Percentiles rank a stretch among this genome's conserved stretches.
Conservation (phyloP, 2,888 invertebrate species). For the Ornithoptera priamus region DNA sequence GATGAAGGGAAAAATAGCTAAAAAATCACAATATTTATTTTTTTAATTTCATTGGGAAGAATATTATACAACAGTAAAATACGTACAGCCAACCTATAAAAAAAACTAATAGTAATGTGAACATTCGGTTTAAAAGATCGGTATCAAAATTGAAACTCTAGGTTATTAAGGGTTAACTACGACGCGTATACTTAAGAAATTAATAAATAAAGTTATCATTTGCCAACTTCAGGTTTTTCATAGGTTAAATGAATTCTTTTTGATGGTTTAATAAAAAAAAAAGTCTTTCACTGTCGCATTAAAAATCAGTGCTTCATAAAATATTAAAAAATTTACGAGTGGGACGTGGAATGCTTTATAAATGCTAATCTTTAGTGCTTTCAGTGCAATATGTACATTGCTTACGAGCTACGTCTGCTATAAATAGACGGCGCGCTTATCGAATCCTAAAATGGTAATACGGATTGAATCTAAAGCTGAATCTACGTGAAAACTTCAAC, state of each 20-base stretch:
- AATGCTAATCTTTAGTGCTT: constrained; percentile 13
- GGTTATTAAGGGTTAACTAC: too few relatives aligned
- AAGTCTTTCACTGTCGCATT: neutral
- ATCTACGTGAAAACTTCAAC: too few relatives aligned
- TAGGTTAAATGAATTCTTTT: constrained; percentile 1
- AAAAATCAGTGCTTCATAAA: constrained; percentile 4
- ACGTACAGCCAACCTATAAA: too few relatives aligned
- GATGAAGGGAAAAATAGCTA: too few relatives aligned
- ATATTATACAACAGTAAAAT: too few relatives aligned
- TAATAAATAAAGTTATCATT: too few relatives aligned
- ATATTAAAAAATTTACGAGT: neutral
- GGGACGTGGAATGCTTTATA: constrained; percentile 1
- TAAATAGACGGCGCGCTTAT: constrained; percentile 5
- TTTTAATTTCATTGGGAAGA: too few relatives aligned
- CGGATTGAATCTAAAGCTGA: neutral
- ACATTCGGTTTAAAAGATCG: too few relatives aligned
- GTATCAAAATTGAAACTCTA: too few relatives aligned
- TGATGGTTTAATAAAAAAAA: neutral
- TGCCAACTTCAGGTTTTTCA: neutral
- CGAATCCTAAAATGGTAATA: neutral
- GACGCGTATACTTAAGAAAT: too few relatives aligned
- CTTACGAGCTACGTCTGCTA: neutral
- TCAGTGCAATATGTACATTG: constrained; percentile 16
- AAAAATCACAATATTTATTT: too few relatives aligned
- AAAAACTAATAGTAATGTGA: too few relatives aligned